A percentile compares a stretch with the other conserved stretches of the same genome.
Evolutionary conservation across 1,140 invertebrate genomes (phyloP).

Genomic region (Dinoponera quadriceps): DNA sequence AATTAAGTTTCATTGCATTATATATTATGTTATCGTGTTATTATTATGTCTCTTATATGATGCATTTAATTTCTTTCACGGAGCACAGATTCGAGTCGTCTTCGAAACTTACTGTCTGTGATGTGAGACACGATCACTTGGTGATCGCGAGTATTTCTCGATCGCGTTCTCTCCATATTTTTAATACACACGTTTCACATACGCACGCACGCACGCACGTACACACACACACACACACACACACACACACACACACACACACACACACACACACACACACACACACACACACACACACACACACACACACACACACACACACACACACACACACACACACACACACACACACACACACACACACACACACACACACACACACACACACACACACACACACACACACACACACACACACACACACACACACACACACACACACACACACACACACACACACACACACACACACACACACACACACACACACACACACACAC

Average conservation of each 20-base stretch:
- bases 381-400: conserved; percentile 10
- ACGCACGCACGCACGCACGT: background rate
- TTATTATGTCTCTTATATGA: background rate
- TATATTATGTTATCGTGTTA: conserved; percentile 12
- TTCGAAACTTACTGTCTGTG: conserved; percentile 42
- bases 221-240: background rate
- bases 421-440: conserved; percentile 22
- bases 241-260: background rate
- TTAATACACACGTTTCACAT: conserved; percentile 34
- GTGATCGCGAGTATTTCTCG: conserved; percentile 30
- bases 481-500: background rate
- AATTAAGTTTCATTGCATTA: background rate
- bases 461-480: conserved; percentile 28
- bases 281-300: too few relatives aligned
- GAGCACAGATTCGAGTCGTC: conserved; percentile 37
- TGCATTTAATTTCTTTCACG: conserved; percentile 6
- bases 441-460: background rate
- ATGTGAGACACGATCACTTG: conserved; percentile 35
- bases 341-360: too few relatives aligned
- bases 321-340: too few relatives aligned
- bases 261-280: too few relatives aligned
- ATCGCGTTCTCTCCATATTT: conserved; percentile 18
- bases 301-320: too few relatives aligned
- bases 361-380: too few relatives aligned
- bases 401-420: background rate